phyloP scores from a whole-genome alignment of 2,113 vertebrate genomes.

The Nannospalax galili region DNA sequence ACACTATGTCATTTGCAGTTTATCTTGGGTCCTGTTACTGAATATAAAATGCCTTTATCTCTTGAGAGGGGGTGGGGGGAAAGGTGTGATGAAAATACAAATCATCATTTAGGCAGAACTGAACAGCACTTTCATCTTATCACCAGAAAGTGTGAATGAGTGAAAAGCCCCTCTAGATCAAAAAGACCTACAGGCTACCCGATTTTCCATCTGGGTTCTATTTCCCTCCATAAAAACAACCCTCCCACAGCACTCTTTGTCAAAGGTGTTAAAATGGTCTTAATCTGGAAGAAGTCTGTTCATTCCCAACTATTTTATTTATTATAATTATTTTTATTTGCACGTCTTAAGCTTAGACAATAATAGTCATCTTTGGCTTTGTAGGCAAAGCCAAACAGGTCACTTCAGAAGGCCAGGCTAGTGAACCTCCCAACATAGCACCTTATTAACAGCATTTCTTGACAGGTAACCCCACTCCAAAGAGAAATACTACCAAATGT shows the following conservation, averaged over 20 bases:
- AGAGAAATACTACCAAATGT: slow-evolving; percentile 36
- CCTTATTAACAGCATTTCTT: slow-evolving; percentile 36
- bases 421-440: not conserved
- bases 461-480: not conserved
- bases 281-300: slow-evolving; percentile 43
- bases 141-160: slow-evolving; percentile 32
- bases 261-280: not conserved
- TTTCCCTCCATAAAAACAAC: slow-evolving; percentile 17
- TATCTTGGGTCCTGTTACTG: slow-evolving; percentile 26
- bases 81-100: slow-evolving; percentile 41
- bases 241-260: not conserved
- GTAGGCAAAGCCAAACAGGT: slow-evolving; percentile 45
- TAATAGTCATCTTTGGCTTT: slow-evolving; percentile 21
- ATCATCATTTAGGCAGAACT: slow-evolving; percentile 46
- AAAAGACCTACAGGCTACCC: not conserved
- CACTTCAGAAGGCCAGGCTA: slow-evolving; percentile 14
- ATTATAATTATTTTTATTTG: too few relatives aligned
- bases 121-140: slow-evolving; percentile 45
- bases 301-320: not conserved
- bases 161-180: slow-evolving; percentile 27
- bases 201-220: slow-evolving; percentile 21
- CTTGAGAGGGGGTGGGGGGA: too few relatives aligned
- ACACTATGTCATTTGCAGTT: slow-evolving; percentile 27
- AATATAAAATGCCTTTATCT: not conserved
- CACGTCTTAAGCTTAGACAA: slow-evolving; percentile 25